phyloP scores from a whole-genome alignment of 2,113 vertebrate species.

The Pollimyrus isidori region DNA sequence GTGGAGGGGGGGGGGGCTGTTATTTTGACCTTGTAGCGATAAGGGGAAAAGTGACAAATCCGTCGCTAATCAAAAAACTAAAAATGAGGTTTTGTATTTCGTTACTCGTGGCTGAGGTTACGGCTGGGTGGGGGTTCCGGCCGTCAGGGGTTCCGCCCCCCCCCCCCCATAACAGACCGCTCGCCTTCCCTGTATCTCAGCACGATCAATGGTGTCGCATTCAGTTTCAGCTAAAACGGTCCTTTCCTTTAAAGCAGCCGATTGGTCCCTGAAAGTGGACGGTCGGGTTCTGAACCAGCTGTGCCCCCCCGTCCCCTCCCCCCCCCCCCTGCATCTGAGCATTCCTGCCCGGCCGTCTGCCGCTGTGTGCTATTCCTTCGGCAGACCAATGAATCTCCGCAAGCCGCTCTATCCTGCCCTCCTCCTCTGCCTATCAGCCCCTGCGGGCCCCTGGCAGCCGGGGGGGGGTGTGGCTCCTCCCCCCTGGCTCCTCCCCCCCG shows the following conservation, averaged over 20 bases:
- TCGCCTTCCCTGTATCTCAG: neutral
- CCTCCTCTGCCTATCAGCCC: neutral
- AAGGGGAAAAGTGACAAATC: neutral
- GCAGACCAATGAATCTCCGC: neutral
- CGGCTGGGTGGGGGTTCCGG: neutral
- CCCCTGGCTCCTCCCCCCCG: neutral
- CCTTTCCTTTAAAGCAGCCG: neutral
- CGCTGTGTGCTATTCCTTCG: neutral
- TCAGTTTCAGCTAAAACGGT: neutral
- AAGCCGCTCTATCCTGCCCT: neutral
- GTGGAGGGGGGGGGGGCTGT: neutral
- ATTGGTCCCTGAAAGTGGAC: neutral
- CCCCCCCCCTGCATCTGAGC: too few species aligned
- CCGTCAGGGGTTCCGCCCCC: too few species aligned
- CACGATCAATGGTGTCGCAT: neutral
- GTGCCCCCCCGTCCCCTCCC: too few species aligned
- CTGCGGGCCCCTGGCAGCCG: neutral
- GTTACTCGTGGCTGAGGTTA: neutral
- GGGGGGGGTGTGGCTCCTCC: neutral
- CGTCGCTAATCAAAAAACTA: neutral
- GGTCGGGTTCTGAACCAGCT: neutral
- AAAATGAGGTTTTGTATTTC: neutral
- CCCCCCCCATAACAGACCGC: neutral
- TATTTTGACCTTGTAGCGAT: neutral
- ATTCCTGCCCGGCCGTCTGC: neutral